Evolutionary conservation across 2,113 vertebrate species (phyloP).

Genomic region (Callithrix jacchus): DNA sequence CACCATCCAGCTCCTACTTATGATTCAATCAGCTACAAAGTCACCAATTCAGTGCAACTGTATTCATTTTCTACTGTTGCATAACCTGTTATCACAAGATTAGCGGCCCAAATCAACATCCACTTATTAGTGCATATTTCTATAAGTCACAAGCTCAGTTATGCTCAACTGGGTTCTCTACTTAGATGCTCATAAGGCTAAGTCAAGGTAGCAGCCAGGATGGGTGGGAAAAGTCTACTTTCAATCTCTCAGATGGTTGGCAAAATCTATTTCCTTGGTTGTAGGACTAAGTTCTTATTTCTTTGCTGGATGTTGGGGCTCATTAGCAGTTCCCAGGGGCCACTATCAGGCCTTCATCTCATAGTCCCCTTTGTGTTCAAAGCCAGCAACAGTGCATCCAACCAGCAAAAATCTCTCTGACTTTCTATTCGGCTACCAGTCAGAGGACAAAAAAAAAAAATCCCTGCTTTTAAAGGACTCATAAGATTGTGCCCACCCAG

Average conservation of each 20-base stretch:
- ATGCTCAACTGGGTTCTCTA: not conserved
- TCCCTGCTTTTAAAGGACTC: not conserved
- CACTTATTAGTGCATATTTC: not conserved
- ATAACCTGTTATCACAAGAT: not conserved
- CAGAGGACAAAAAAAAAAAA: not conserved
- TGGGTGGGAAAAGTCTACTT: not conserved
- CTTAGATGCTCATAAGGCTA: not conserved
- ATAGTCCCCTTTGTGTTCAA: not conserved
- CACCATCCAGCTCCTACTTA: not conserved
- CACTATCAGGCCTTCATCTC: not conserved
- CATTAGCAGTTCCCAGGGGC: not conserved
- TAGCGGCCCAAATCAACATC: not conserved
- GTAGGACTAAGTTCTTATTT: not conserved
- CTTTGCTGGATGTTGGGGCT: not conserved
- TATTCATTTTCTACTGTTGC: not conserved
- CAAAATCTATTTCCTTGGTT: not conserved
- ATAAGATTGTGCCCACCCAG: not conserved
- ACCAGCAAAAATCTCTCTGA: not conserved
- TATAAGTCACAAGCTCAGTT: not conserved
- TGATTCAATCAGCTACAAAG: not conserved
- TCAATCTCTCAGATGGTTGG: not conserved
- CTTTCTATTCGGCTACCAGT: not conserved
- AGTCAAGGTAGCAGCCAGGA: not conserved
- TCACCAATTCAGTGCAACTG: not conserved
- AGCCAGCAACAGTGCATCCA: not conserved